These are phyloP conservation scores for Drosophila differens DNA, from an alignment of 2,888 invertebrate genomes.

Conservation along the genomic window DNA sequence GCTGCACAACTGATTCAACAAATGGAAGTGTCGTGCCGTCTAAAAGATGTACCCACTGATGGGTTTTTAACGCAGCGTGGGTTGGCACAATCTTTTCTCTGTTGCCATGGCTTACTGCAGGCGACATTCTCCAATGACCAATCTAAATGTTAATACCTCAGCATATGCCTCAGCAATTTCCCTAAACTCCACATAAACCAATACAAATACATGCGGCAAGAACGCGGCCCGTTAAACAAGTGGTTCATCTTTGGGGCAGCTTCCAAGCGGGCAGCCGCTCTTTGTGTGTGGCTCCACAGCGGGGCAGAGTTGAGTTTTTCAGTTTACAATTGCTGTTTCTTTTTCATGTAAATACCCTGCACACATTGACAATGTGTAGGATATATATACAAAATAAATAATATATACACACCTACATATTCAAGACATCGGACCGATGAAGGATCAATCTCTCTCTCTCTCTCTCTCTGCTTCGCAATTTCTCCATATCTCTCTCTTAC, in stretches of 20 bases:
- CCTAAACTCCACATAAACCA: slow-evolving; percentile 35
- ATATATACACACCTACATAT: background rate
- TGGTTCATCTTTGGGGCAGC: slow-evolving; percentile 38
- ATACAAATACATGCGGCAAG: slow-evolving; percentile 20
- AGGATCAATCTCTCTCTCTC: background rate
- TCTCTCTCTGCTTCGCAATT: background rate
- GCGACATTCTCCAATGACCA: slow-evolving; percentile 19
- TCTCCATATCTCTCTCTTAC: background rate
- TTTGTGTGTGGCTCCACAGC: slow-evolving; percentile 50
- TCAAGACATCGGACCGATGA: background rate
- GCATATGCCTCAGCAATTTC: slow-evolving; percentile 51
- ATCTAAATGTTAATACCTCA: slow-evolving; percentile 51
- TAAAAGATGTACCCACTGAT: slow-evolving; percentile 16
- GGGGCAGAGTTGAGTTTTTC: slow-evolving; percentile 6
- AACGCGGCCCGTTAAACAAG: slow-evolving; percentile 50
- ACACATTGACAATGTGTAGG: background rate
- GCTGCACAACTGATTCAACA: slow-evolving; percentile 59
- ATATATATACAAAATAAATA: background rate
- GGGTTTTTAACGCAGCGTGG: slow-evolving; percentile 36
- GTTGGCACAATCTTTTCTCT: slow-evolving; percentile 15
- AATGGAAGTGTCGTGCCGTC: slow-evolving; percentile 5
- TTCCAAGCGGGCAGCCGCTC: slow-evolving; percentile 33
- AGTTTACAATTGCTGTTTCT: slow-evolving; percentile 7
- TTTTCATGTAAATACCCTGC: slow-evolving; percentile 10
- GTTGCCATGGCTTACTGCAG: background rate